Conservation (phyloP, 2,888 invertebrate genomes). For the Hybos culiciformis region DNA sequence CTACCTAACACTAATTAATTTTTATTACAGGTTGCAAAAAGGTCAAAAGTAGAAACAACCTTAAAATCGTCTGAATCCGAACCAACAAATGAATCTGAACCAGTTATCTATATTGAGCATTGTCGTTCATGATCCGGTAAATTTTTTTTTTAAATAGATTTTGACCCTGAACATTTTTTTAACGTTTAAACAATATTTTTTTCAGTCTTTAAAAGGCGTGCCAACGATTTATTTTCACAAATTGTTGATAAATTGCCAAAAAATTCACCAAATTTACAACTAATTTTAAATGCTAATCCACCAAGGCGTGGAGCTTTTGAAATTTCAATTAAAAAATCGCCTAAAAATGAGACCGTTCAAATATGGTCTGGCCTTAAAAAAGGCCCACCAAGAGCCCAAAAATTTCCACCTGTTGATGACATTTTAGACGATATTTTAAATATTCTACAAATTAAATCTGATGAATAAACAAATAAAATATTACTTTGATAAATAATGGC, state of each 20-base stretch:
- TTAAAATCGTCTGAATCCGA: background rate
- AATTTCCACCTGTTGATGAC: conserved; percentile 24
- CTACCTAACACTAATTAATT: background rate
- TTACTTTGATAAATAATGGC: too few relatives aligned
- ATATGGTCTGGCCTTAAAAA: conserved; percentile 31
- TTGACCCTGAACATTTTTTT: too few relatives aligned
- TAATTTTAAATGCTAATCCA: conserved; percentile 24
- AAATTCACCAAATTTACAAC: conserved; percentile 11
- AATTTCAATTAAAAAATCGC: conserved; percentile 19
- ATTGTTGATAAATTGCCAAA: conserved; percentile 18
- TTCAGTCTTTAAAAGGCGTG: conserved; percentile 29
- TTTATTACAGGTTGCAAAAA: background rate
- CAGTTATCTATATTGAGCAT: conserved; percentile 29
- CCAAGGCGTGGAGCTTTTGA: conserved; percentile 31
- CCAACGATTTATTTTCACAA: conserved; percentile 20
- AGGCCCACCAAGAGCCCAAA: conserved; percentile 26
- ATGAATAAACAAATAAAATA: too few relatives aligned
- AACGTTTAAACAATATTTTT: too few relatives aligned
- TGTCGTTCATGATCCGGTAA: conserved; percentile 32
- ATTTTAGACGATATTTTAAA: background rate
- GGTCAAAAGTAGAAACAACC: background rate
- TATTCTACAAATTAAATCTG: too few relatives aligned
- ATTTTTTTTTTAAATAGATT: too few relatives aligned
- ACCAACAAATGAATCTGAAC: conserved; percentile 7
- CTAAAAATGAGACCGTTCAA: conserved; percentile 14